Evolutionary conservation across 2,113 vertebrate genomes (phyloP).

Genomic region (Columbina picui): DNA sequence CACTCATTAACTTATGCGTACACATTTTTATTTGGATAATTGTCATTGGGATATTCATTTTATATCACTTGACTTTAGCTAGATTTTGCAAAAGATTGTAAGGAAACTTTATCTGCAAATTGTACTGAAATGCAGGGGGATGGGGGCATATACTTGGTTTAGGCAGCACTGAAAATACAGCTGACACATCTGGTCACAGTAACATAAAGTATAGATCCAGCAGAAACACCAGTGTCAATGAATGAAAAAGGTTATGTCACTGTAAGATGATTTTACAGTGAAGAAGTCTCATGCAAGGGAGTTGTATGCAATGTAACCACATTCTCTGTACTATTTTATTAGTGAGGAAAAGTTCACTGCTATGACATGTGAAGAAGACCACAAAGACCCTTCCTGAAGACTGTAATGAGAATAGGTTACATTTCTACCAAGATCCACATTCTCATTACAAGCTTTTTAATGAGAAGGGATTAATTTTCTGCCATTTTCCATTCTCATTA

Average conservation of each 20-base stretch:
- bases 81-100: background rate
- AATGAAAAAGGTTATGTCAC: background rate
- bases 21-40: background rate
- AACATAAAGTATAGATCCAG: background rate
- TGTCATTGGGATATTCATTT: background rate
- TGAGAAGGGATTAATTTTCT: conserved; percentile 71
- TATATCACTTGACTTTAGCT: background rate
- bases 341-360: background rate
- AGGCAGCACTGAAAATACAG: background rate
- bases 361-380: conserved; percentile 17
- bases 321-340: background rate
- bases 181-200: background rate
- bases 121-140: background rate
- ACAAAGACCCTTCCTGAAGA: conserved; percentile 20
- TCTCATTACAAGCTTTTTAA: conserved; percentile 67
- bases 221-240: background rate
- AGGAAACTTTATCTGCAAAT: background rate
- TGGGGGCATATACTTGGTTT: background rate
- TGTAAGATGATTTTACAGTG: background rate
- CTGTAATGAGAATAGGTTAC: conserved; percentile 37
- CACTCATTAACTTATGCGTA: background rate
- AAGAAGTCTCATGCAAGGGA: background rate
- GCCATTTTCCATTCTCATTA: conserved; percentile 68
- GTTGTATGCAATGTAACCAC: background rate
- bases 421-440: conserved; percentile 34